These are phyloP conservation scores for Merluccius polli DNA, from an alignment of 2,797 vertebrate genomes.

Conservation along the genomic window DNA sequence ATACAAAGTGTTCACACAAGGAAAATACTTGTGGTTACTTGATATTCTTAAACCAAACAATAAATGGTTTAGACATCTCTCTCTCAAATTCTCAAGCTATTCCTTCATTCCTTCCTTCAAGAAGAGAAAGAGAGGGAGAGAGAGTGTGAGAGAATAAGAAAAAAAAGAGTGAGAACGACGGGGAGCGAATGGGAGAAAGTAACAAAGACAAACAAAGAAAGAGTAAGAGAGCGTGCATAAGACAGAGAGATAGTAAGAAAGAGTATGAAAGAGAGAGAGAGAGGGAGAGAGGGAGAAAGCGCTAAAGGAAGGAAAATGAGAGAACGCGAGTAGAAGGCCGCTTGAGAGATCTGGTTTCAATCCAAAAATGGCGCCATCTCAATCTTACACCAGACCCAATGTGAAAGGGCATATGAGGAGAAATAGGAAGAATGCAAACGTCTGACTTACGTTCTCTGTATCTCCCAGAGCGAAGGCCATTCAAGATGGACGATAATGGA, in stretches of 20 bases:
- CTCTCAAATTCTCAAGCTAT: slow-evolving; percentile 42
- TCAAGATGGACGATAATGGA: slow-evolving; percentile 76
- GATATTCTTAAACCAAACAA: slow-evolving; percentile 36
- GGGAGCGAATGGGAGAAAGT: background rate
- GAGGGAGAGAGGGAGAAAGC: background rate
- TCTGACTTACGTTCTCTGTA: slow-evolving; percentile 77
- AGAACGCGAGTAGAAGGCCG: background rate
- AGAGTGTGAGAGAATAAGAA: background rate
- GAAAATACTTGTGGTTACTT: slow-evolving; percentile 51
- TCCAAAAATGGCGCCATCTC: background rate
- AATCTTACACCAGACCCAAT: background rate
- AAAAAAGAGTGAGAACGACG: background rate
- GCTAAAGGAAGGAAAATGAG: background rate
- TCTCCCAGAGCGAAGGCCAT: slow-evolving; percentile 76
- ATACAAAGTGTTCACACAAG: slow-evolving; percentile 16
- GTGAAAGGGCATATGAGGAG: background rate
- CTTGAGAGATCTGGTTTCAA: background rate
- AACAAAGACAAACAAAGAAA: background rate
- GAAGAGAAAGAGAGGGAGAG: too few relatives aligned
- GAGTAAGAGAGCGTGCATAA: background rate
- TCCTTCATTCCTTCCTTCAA: slow-evolving; percentile 29
- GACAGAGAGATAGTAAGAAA: background rate
- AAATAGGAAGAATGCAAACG: slow-evolving; percentile 19
- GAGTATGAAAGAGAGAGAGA: background rate
- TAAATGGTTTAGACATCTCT: slow-evolving; percentile 33